These are phyloP conservation scores for Intellagama lesueurii DNA, from an alignment of 2,797 vertebrate genomes.

Conservation along the genomic window DNA sequence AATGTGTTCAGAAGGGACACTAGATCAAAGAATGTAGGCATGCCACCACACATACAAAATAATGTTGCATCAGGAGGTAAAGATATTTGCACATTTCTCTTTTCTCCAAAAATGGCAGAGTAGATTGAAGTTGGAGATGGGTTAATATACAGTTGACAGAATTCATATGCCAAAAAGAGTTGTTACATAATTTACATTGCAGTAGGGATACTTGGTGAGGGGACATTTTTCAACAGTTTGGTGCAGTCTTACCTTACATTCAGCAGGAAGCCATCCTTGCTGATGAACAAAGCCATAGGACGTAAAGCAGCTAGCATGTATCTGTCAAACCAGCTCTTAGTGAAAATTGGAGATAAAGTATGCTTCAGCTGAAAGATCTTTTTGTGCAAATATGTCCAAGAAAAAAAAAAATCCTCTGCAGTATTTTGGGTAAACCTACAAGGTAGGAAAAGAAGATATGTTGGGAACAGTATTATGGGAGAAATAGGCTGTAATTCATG, in stretches of 20 bases:
- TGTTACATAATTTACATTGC: background rate
- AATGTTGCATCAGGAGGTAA: too few relatives aligned
- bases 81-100: too few relatives aligned
- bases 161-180: background rate
- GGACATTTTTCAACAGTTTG: background rate
- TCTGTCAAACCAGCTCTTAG: background rate
- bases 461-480: background rate
- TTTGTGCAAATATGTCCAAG: background rate
- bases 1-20: too few relatives aligned
- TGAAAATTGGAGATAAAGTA: background rate
- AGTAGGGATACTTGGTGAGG: background rate
- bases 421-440: background rate
- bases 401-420: background rate
- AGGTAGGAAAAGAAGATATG: background rate
- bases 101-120: background rate
- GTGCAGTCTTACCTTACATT: background rate
- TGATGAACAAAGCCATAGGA: background rate
- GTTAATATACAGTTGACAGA: background rate
- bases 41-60: too few relatives aligned
- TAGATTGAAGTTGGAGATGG: background rate
- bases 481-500: background rate
- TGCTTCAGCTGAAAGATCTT: background rate
- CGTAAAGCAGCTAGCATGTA: background rate
- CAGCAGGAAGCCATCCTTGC: background rate
- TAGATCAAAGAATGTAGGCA: too few relatives aligned